phyloP scores from a whole-genome alignment of 2,797 vertebrate species.

The Austrolebias charrua region DNA sequence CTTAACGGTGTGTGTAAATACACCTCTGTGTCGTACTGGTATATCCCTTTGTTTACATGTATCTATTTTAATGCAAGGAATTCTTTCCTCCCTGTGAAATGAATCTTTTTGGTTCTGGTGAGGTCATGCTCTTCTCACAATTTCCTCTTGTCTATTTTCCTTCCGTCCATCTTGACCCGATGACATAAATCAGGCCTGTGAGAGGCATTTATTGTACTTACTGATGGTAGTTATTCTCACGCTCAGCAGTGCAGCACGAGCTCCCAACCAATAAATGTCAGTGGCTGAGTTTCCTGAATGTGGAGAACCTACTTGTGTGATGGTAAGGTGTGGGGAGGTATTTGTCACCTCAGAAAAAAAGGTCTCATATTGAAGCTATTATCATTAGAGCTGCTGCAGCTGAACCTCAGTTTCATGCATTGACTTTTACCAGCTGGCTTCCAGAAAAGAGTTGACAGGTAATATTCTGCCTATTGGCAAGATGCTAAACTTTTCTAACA shows the following conservation, averaged over 20 bases:
- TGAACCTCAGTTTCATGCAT: constrained; percentile 30
- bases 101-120: constrained; percentile 44
- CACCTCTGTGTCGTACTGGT: constrained; percentile 24
- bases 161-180: constrained; percentile 53
- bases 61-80: constrained; percentile 26
- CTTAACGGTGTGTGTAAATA: constrained; percentile 40
- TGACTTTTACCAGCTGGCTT: constrained; percentile 44
- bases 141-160: constrained; percentile 67
- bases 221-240: constrained; percentile 66
- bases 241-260: constrained; percentile 42
- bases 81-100: constrained; percentile 33
- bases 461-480: constrained; percentile 22
- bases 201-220: constrained; percentile 64
- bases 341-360: constrained; percentile 67
- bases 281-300: constrained; percentile 41
- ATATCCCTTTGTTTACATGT: not conserved
- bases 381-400: constrained; percentile 58
- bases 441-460: constrained; percentile 34
- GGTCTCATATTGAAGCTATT: constrained; percentile 70
- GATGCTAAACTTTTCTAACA: not conserved
- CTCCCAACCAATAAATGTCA: constrained; percentile 70
- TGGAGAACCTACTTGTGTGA: constrained; percentile 35
- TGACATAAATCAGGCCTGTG: constrained; percentile 65
- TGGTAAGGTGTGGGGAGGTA: constrained; percentile 46
- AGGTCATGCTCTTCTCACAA: constrained; percentile 69